Base-by-base conservation (phyloP, 2,888 invertebrate species). In the Chirona hameri region DNA sequence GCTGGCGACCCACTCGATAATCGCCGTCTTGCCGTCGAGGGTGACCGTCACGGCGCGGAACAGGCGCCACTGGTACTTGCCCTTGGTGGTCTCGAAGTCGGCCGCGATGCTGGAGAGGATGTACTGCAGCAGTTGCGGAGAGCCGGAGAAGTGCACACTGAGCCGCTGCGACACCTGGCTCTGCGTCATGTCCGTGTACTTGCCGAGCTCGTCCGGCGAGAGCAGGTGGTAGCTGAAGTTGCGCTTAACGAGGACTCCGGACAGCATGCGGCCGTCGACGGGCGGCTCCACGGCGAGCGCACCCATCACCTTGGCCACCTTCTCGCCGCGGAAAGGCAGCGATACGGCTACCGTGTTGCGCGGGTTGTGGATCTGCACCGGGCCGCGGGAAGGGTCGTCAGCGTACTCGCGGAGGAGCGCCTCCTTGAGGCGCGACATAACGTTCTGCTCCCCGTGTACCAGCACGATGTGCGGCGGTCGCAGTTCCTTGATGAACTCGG, bases 361-460 rank as follows among this genome's bases (percentile, higher is more conserved):
- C 0, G 99, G 99, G 90, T 98, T 99, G 89, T 99, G 95, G 60
- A 99, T 92, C 86, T 93, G 92, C 87, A 98, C 94, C 2, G 94
- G 92, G 84, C 90, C 91, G 48, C 89, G 88, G 9, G 69, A 79
- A 2, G 93, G 91, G 87, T 95, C 94, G 86, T 94, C 94, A 88
- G 97, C 96, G 87, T 97, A 97, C 88, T 99, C 98, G 27, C 99
- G 91, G 87, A 95, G 93, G 81, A 99, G 90, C 0, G 98, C 99
- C 69, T 97, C 94, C 89, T 98, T 97, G 83, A 99, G 90, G 0
- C 99, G 92, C 0, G 93, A 94, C 99, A 99, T 99, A 90, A 99
- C 99, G 89, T 99, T 99, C 89, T 96, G 96, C 88, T 99, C 99
- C 0, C 99, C 99, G 88, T 99, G 99, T 0, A 99, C 99, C 81